A percentile compares a stretch with the other conserved stretches of the same genome.
Evolutionary conservation across 1,140 invertebrate species (phyloP).

Genomic region (Drosophila teissieri): DNA sequence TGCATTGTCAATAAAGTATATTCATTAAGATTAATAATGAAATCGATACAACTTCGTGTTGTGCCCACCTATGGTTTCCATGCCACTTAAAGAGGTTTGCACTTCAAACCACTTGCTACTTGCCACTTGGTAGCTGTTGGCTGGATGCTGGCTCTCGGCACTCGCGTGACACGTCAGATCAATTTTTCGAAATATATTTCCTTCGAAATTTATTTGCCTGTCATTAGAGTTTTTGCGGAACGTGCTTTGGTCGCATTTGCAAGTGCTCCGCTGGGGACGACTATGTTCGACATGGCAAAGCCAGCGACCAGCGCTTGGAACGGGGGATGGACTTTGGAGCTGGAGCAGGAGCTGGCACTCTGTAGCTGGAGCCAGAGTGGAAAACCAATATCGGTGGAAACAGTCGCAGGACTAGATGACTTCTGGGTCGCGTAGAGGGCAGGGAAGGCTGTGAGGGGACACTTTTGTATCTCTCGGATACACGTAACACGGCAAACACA

Average conservation of each 20-base stretch:
- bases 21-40: neutral
- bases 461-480: constrained; percentile 53
- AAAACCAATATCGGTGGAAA: constrained; percentile 40
- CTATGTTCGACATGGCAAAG: constrained; percentile 47
- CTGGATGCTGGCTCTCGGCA: constrained; percentile 18
- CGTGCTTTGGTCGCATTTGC: constrained; percentile 76
- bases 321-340: neutral
- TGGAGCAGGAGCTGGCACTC: neutral
- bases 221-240: constrained; percentile 78
- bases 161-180: constrained; percentile 80
- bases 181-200: constrained; percentile 81
- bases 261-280: constrained; percentile 74
- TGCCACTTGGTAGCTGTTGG: constrained; percentile 9
- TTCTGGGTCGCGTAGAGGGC: constrained; percentile 29
- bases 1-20: neutral
- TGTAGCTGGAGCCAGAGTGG: neutral
- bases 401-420: constrained; percentile 46
- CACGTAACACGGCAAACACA: constrained; percentile 20
- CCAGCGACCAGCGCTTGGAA: constrained; percentile 3
- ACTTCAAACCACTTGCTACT: neutral
- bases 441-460: constrained; percentile 35
- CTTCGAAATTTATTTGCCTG: constrained; percentile 80
- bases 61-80: too few relatives aligned
- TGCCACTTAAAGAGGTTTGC: too few relatives aligned
- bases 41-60: neutral